Base-by-base conservation (phyloP, 2,888 invertebrate species). In the Pachymerium ferrugineum region DNA sequence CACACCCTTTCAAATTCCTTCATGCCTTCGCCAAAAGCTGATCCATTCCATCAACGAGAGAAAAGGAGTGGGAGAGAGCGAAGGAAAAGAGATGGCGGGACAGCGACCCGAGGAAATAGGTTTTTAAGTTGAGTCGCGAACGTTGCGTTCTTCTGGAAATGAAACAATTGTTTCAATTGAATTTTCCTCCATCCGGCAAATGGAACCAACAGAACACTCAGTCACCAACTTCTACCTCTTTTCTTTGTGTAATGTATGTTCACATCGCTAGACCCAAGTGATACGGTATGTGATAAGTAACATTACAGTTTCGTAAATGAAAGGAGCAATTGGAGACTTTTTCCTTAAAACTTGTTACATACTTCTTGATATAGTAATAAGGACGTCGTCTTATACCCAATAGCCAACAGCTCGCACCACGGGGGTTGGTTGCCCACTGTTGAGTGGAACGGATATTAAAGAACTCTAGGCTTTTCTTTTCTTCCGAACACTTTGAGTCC, bases 101-200 rank as follows among this genome's bases (percentile, higher is more conserved):
- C 62, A 62, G 62, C 62, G 62, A 62, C 62, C 62, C 62, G 62
- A 62, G 62, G 62, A 62, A 62, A 62, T 62, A 62, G 62, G 62
- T 62, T 62, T 62, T 62, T 62, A 62, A 62, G 62, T 62, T 62
- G 62, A 62, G 62, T 62, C 62, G 62, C 62, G 62, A 62, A 62
- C 62, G 62, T 28, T 62, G 62, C 62, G 62, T 62, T 62, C 62
- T 62, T 25, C 62, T 62, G 62, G 62, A 62, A 62, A 62, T 62
- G 62, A 62, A 62, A 62, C 62, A 62, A 62, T 62, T 62, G 62
- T 62, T 62, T 62, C 62, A 62, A 62, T 62, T 62, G 62, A 62
- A 62, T 62, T 62, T 62, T 62, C 62, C 62, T 62, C 62, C 62
- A 62, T 62, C 25, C 62, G 62, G 28, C 62, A 62, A 62, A 62